A percentile compares a stretch with the other conserved stretches of the same genome.
Conservation (phyloP, 2,888 invertebrate genomes). For the Lepidonotus clava region DNA sequence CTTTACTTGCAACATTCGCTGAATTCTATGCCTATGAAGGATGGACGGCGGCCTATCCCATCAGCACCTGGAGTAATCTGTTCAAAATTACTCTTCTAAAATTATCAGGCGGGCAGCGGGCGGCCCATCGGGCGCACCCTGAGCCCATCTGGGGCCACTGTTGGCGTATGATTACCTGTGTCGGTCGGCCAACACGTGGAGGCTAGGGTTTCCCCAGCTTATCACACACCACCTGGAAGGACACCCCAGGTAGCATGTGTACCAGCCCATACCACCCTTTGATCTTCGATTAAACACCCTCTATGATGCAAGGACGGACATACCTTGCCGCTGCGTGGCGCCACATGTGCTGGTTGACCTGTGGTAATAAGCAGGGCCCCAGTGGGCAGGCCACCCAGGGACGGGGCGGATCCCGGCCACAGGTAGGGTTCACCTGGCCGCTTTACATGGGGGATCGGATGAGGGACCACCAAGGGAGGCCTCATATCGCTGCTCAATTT, state of each 20-base stretch:
- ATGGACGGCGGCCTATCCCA: neutral
- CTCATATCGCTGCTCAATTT: neutral
- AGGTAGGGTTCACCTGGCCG: neutral
- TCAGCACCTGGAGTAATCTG: slow-evolving; percentile 22
- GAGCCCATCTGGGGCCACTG: slow-evolving; percentile 6
- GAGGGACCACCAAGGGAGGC: slow-evolving; percentile 31
- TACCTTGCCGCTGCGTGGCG: slow-evolving; percentile 13
- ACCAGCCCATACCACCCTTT: neutral
- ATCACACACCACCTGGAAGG: slow-evolving; percentile 39
- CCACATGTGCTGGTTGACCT: slow-evolving; percentile 30
- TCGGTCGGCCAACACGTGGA: neutral
- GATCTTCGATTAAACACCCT: slow-evolving; percentile 43
- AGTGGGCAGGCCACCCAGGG: neutral
- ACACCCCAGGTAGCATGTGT: neutral
- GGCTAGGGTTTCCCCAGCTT: neutral
- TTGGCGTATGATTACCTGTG: neutral
- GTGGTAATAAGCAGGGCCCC: neutral
- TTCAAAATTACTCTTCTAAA: slow-evolving; percentile 35
- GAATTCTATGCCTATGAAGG: too few species aligned
- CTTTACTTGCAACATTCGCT: too few species aligned
- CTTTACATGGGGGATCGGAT: slow-evolving; percentile 34
- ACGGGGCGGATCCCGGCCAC: neutral
- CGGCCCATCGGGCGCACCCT: neutral
- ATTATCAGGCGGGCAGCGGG: slow-evolving; percentile 34
- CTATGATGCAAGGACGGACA: slow-evolving; percentile 12